Evolutionary conservation across 2,113 vertebrate species (phyloP).

Genomic region (Carettochelys insculpta): DNA sequence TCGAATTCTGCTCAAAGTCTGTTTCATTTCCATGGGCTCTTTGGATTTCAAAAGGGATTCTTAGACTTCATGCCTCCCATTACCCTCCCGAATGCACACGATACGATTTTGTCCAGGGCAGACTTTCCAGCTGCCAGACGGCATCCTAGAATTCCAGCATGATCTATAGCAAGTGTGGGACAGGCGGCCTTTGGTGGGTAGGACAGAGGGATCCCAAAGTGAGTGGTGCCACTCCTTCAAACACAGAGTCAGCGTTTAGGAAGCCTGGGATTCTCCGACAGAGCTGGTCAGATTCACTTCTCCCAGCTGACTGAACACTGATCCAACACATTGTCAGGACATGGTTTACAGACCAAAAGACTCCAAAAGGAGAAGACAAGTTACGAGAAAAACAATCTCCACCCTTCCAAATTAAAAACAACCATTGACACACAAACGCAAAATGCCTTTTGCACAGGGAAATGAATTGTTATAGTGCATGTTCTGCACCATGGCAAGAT

Average conservation of each 20-base stretch:
- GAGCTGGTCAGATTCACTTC: neutral
- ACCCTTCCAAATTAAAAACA: neutral
- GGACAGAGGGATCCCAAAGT: neutral
- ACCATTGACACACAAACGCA: neutral
- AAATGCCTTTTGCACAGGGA: neutral
- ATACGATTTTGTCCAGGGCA: neutral
- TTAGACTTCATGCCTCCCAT: neutral
- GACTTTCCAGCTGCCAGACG: neutral
- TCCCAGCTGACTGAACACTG: neutral
- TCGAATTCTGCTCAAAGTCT: neutral
- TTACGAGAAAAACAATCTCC: neutral
- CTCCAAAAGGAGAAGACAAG: neutral
- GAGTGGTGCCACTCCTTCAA: neutral
- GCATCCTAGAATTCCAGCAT: neutral
- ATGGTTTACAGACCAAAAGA: neutral
- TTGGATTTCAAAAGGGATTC: neutral
- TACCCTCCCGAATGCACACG: neutral
- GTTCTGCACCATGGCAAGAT: conserved; percentile 1
- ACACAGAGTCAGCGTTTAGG: rapidly evolving
- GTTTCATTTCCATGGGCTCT: neutral
- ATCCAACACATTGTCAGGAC: neutral
- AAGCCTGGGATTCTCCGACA: rapidly evolving
- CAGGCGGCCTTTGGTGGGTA: neutral
- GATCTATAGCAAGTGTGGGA: neutral
- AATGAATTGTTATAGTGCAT: conserved; percentile 18